Evolutionary conservation across 1,140 invertebrate species (phyloP).

Genomic region (Magallana ariakensis): DNA sequence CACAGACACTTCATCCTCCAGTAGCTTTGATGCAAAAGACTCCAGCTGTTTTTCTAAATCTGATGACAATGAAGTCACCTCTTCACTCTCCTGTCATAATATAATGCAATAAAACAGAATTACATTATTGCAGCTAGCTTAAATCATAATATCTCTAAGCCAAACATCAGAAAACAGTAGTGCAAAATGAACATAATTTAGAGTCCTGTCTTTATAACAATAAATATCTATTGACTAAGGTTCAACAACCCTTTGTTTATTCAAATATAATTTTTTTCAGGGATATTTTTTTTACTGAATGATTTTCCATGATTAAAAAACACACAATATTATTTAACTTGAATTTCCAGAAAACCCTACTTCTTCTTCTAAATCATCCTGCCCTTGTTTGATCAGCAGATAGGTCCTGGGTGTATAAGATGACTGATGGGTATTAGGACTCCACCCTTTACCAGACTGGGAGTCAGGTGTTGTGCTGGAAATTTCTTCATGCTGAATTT

Average conservation of each 20-base stretch:
- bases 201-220: too few relatives aligned
- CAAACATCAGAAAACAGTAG: too few relatives aligned
- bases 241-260: too few relatives aligned
- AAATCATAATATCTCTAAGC: background rate
- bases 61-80: conserved; percentile 36
- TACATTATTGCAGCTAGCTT: background rate
- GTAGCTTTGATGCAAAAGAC: conserved; percentile 71
- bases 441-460: conserved; percentile 38
- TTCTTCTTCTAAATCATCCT: conserved; percentile 67
- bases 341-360: conserved; percentile 21
- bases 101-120: background rate
- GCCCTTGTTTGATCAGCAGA: conserved; percentile 69
- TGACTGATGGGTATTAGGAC: conserved; percentile 53
- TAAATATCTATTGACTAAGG: too few relatives aligned
- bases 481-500: conserved; percentile 70
- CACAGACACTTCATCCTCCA: conserved; percentile 72
- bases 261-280: too few relatives aligned
- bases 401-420: conserved; percentile 63
- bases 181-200: too few relatives aligned
- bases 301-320: too few relatives aligned
- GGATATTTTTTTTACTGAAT: too few relatives aligned
- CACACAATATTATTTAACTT: too few relatives aligned
- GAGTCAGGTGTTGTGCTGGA: conserved; percentile 64
- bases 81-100: background rate
- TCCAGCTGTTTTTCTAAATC: conserved; percentile 67